phyloP scores from a whole-genome alignment of 2,888 invertebrate species.

The Euphydryas editha region DNA sequence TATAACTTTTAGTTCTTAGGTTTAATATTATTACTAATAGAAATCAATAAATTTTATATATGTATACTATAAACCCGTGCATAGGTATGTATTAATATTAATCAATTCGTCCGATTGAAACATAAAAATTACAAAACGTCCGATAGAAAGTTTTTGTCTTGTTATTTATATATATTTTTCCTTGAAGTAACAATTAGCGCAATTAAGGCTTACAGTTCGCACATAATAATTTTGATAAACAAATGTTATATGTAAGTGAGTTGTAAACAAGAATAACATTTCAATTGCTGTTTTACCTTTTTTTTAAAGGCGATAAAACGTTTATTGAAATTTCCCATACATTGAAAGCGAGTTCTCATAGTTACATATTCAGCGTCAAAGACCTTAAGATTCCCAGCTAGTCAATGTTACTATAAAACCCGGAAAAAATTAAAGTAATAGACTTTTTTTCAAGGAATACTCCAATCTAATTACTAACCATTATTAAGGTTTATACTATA shows the following conservation, averaged over 20 bases:
- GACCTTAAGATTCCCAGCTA: conserved; percentile 52
- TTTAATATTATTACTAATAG: not conserved
- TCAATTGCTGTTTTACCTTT: not conserved
- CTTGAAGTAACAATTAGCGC: conserved; percentile 5
- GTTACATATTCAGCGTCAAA: conserved; percentile 48
- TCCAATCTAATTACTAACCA: not conserved
- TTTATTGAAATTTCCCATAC: conserved; percentile 43
- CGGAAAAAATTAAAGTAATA: conserved; percentile 25
- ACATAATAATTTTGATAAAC: not conserved
- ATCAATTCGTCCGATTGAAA: not conserved
- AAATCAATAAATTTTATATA: not conserved
- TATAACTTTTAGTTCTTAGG: no score
- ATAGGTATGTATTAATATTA: not conserved
- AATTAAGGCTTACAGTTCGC: conserved; percentile 3
- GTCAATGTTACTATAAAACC: conserved; percentile 43
- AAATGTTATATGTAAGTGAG: not conserved
- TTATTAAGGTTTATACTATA: not conserved
- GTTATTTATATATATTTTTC: conserved; percentile 7
- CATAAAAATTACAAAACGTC: not conserved
- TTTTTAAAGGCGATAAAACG: conserved; percentile 17
- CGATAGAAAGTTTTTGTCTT: conserved; percentile 14
- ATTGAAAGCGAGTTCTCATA: conserved; percentile 50
- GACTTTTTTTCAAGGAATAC: not conserved
- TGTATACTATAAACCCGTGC: not conserved
- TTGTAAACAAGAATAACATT: conserved; percentile 5